These are phyloP conservation scores for Tachycineta bicolor DNA, from an alignment of 2,113 vertebrate genomes.

Conservation along the genomic window DNA sequence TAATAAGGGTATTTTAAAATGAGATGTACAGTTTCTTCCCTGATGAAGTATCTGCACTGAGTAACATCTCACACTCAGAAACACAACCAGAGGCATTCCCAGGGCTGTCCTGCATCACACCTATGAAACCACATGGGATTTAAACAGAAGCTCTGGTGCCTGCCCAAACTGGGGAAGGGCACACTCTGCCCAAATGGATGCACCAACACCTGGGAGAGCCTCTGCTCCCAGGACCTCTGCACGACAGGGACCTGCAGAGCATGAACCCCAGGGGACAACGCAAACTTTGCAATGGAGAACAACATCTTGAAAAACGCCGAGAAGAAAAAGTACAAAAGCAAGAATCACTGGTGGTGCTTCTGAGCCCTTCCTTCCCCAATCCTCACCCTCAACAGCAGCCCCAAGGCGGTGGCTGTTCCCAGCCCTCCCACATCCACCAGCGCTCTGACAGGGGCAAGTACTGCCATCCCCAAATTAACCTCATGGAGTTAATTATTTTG, in stretches of 20 bases:
- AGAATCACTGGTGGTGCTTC: not conserved
- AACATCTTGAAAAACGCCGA: not conserved
- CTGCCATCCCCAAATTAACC: not conserved
- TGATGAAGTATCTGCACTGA: not conserved
- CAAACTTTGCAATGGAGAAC: not conserved
- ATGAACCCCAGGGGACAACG: not conserved
- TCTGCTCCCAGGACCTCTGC: not conserved
- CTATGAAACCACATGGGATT: not conserved
- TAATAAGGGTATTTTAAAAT: not conserved
- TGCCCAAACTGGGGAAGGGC: not conserved
- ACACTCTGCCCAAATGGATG: not conserved
- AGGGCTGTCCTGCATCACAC: not conserved
- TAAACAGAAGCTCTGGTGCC: not conserved
- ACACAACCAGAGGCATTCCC: not conserved
- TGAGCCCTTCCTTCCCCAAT: not conserved
- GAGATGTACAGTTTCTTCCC: not conserved
- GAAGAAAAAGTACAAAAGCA: not conserved
- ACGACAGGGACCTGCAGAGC: not conserved
- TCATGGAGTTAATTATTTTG: not conserved
- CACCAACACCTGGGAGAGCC: not conserved
- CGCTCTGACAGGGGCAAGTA: accelerated
- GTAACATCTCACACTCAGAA: not conserved
- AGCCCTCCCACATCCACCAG: not conserved
- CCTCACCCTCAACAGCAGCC: not conserved
- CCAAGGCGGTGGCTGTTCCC: not conserved